Evolutionary conservation across 2,797 vertebrate genomes (phyloP).

Genomic region (Percopsis omiscomaycus): DNA sequence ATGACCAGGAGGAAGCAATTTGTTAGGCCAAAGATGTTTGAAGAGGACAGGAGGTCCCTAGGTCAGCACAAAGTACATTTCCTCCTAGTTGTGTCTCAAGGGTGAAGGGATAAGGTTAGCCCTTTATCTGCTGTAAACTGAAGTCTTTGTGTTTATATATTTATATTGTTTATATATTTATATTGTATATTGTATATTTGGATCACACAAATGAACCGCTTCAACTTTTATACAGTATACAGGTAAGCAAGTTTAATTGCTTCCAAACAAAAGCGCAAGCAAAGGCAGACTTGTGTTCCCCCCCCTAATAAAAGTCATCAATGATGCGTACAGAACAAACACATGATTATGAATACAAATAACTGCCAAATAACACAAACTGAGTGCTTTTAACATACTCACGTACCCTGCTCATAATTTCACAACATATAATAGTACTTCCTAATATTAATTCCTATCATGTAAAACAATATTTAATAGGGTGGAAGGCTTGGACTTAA

Average conservation of each 20-base stretch:
- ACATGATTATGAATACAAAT: too few relatives aligned
- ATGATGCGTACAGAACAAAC: not conserved
- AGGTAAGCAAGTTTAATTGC: conserved; percentile 16
- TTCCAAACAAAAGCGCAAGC: conserved; percentile 2
- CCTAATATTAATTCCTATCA: too few relatives aligned
- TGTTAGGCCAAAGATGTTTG: conserved; percentile 61
- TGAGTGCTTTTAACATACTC: too few relatives aligned
- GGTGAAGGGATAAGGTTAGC: conserved; percentile 11
- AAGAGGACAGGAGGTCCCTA: conserved; percentile 35
- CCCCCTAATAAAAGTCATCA: conserved; percentile 13
- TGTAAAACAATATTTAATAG: too few relatives aligned
- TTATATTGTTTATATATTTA: too few relatives aligned
- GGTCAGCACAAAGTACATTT: conserved; percentile 66
- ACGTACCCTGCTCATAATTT: too few relatives aligned
- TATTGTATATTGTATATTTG: too few relatives aligned
- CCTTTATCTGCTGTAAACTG: conserved; percentile 15
- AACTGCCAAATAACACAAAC: too few relatives aligned
- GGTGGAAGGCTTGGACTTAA: too few relatives aligned
- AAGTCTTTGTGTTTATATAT: too few relatives aligned
- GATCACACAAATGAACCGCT: conserved; percentile 20
- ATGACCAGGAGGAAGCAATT: conserved; percentile 75
- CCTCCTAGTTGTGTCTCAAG: conserved; percentile 53
- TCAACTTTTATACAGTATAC: conserved; percentile 13
- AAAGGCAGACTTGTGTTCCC: conserved; percentile 2
- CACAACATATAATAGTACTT: too few relatives aligned